Evolutionary conservation across 2,797 vertebrate genomes (phyloP).

Genomic region (Tokudaia muenninki): DNA sequence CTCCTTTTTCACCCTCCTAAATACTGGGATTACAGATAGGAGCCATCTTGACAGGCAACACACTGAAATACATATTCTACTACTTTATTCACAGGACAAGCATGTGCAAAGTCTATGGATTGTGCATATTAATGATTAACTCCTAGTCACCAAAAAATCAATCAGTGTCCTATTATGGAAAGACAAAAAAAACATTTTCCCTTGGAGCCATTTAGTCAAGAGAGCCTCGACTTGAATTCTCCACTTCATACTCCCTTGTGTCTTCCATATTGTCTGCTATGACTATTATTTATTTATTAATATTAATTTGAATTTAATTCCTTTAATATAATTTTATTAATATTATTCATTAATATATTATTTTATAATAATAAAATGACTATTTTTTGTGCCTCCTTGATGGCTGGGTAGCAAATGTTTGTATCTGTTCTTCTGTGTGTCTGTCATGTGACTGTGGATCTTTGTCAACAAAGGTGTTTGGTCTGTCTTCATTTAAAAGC

Average conservation of each 20-base stretch:
- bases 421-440: neutral
- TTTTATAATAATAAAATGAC: no score
- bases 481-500: neutral
- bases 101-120: neutral
- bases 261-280: neutral
- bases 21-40: neutral
- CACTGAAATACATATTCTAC: conserved; percentile 81
- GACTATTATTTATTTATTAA: neutral
- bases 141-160: neutral
- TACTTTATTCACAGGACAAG: conserved; percentile 82
- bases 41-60: conserved; percentile 54
- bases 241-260: neutral
- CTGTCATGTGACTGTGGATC: neutral
- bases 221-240: neutral
- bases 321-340: no score
- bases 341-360: no score
- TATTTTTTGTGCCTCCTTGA: neutral
- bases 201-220: neutral
- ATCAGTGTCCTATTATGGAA: neutral
- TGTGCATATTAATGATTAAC: neutral
- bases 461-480: neutral
- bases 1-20: neutral
- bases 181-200: neutral
- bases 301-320: no score
- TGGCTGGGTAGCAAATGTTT: neutral